Evolutionary conservation across 2,797 vertebrate species (phyloP), one percentile per base, ranked within the genome.

Genomic region (Remorina albescens): DNA sequence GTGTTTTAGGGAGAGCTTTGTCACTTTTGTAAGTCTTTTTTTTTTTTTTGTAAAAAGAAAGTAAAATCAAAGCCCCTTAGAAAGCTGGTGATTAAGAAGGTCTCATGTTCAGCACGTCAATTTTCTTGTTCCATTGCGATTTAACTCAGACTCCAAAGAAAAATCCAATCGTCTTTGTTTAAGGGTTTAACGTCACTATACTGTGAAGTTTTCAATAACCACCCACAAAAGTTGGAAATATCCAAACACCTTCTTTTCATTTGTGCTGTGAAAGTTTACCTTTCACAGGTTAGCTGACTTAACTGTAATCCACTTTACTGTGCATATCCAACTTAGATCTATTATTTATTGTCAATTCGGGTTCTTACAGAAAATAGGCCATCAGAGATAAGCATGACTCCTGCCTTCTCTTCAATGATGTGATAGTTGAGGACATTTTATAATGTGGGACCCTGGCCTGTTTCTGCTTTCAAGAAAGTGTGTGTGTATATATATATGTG

Each of bases 391-490:
- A 37, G 67, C 18, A 74, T 39, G 23, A 50, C 53, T 28, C 12
- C 53, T 44, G 51, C 56, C 63, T 0, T 15, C 23, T 54, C 54
- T 63, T 5, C 32, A 42, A 23, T 76, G 58, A 82, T 44, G 34
- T 59, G 62, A 73, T 39, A 26, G 21, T 34, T 46, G 10, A 51
- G 39, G 65, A 67, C 32, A 44, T 50, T 58, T 66, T 32, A 8
- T 54, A 54, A 56, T 68, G 28, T 56, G 8, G 37, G 18, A 32
- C 28, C 16, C 13, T 62, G 42, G 21, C 72, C 51, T 21, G 7
- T 58, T 75, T 71, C 49, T 32, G 69, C 67, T 71, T 32, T 62
- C 71, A 69, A 58, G 6, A 65, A 37, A 37, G 21, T 11, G 32
- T 49, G 53, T 46, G 28, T 44, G 34, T n/a, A 36, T 41, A 25